phyloP scores from a whole-genome alignment of 1,140 invertebrate species.

The Bursaphelenchus mucronatus region DNA sequence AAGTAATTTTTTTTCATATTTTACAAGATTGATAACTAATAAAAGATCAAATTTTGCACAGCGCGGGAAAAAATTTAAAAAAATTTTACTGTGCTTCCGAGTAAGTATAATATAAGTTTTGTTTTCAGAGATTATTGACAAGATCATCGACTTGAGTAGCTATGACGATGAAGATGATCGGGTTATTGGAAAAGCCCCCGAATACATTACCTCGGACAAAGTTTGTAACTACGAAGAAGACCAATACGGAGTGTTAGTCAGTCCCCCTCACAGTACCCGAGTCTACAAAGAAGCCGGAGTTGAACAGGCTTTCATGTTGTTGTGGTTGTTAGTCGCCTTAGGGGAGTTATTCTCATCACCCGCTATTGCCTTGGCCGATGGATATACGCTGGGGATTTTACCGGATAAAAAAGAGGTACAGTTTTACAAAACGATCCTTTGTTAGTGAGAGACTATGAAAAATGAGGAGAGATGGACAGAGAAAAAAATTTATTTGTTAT shows the following conservation, averaged over 20 bases:
- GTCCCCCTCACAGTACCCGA: slow-evolving; percentile 84
- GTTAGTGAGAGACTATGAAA: no score
- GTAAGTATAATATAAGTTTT: not conserved
- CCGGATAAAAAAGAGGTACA: slow-evolving; percentile 47
- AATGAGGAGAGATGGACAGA: no score
- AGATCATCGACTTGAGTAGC: slow-evolving; percentile 55
- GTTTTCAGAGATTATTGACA: slow-evolving; percentile 47
- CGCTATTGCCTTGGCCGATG: slow-evolving; percentile 91
- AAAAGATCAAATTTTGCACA: no score
- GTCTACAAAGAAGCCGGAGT: slow-evolving; percentile 83
- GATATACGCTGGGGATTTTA: slow-evolving; percentile 65
- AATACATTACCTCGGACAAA: slow-evolving; percentile 59
- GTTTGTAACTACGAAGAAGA: slow-evolving; percentile 74
- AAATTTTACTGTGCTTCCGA: no score
- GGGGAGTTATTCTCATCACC: slow-evolving; percentile 96
- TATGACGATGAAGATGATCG: slow-evolving; percentile 54
- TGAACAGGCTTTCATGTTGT: slow-evolving; percentile 88
- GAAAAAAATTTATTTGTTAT: no score
- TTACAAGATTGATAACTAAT: not conserved
- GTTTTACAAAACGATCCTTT: not conserved
- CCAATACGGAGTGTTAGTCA: slow-evolving; percentile 74
- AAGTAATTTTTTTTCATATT: slow-evolving; percentile 21
- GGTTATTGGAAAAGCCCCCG: slow-evolving; percentile 50
- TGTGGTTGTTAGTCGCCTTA: slow-evolving; percentile 82
- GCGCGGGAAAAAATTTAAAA: no score